phyloP scores from a whole-genome alignment of 1,140 invertebrate species.

The Tetranychus cinnabarinus region DNA sequence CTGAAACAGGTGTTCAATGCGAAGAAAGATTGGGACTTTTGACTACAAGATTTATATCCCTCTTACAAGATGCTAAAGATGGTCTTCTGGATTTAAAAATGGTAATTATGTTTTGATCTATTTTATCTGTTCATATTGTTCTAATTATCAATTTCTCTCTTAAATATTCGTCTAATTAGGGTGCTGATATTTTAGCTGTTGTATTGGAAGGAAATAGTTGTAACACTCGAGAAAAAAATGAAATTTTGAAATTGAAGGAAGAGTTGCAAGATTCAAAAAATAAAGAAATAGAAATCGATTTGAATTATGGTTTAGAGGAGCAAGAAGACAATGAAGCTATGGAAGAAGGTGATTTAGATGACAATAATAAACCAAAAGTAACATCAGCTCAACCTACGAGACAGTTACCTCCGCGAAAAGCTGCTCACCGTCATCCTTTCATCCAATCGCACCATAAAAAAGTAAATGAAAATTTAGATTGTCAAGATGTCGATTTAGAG shows the following conservation, averaged over 20 bases:
- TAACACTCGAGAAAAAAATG: constrained; percentile 27
- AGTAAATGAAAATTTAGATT: neutral
- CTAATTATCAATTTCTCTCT: neutral
- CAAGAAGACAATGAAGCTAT: no score
- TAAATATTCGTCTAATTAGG: constrained; percentile 26
- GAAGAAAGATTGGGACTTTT: constrained; percentile 88
- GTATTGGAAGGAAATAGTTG: constrained; percentile 14
- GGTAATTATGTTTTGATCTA: constrained; percentile 25
- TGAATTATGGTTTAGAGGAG: constrained; percentile 7
- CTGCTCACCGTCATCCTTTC: neutral
- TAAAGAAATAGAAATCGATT: constrained; percentile 26
- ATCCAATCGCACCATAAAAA: neutral
- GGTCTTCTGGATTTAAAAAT: constrained; percentile 89
- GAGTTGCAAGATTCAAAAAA: no score
- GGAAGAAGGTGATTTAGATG: constrained; percentile 14
- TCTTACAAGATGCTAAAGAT: constrained; percentile 80
- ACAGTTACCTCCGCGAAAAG: neutral
- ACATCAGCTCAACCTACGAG: neutral
- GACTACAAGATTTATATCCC: constrained; percentile 79
- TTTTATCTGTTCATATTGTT: neutral
- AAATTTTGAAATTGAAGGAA: no score
- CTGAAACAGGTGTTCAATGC: constrained; percentile 21
- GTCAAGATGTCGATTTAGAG: neutral
- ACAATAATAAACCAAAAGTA: neutral
- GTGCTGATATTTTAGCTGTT: constrained; percentile 73